Conservation (phyloP, 2,797 vertebrate genomes). For the Notolepis coatsorum region DNA sequence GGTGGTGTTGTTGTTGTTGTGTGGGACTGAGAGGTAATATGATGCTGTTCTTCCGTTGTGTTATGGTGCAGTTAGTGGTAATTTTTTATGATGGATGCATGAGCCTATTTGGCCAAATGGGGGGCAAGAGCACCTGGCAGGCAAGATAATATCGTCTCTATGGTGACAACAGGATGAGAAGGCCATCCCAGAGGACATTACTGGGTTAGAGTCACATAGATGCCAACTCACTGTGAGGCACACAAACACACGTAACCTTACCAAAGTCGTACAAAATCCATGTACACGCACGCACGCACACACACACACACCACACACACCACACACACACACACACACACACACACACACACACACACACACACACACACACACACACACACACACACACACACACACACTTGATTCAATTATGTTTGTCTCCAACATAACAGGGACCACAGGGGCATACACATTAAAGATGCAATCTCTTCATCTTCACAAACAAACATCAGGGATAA, state of each 20-base stretch:
- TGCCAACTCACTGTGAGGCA: slow-evolving; percentile 54
- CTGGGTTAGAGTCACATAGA: slow-evolving; percentile 70
- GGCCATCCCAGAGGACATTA: slow-evolving; percentile 59
- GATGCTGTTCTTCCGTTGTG: neutral
- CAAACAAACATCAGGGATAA: slow-evolving; percentile 58
- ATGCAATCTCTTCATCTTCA: slow-evolving; percentile 65
- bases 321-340: slow-evolving; percentile 5
- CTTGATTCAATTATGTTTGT: slow-evolving; percentile 72
- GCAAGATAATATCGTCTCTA: slow-evolving; percentile 78
- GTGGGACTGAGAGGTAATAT: no score
- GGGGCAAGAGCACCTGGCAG: slow-evolving; percentile 68
- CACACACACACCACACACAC: slow-evolving; percentile 9
- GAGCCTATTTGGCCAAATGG: slow-evolving; percentile 51
- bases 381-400: slow-evolving; percentile 31
- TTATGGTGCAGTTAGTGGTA: slow-evolving; percentile 6
- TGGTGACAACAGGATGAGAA: slow-evolving; percentile 79
- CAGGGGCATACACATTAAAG: slow-evolving; percentile 72
- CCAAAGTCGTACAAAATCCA: no score
- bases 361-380: slow-evolving; percentile 7
- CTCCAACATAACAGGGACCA: slow-evolving; percentile 72
- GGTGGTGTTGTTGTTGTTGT: slow-evolving; percentile 45
- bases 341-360: neutral
- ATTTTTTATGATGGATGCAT: slow-evolving; percentile 59
- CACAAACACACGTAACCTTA: slow-evolving; percentile 27
- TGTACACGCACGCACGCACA: slow-evolving; percentile 9